Base-by-base conservation (phyloP, 2,113 vertebrate species). In the Ahaetulla prasina region DNA sequence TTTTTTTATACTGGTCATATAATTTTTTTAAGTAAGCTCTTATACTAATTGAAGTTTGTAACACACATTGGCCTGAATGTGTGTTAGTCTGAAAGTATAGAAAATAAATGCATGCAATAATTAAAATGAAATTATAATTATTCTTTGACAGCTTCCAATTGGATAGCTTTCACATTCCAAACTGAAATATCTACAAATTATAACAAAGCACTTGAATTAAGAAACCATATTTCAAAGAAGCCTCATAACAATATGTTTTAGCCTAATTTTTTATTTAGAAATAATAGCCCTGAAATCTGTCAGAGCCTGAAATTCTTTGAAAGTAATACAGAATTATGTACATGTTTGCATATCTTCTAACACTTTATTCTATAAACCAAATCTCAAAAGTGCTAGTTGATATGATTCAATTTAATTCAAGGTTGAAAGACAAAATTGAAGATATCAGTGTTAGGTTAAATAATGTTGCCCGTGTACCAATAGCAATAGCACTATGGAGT, bases 341-440 rank as follows among this genome's bases (percentile, higher is more conserved):
- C 35, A 39, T 11, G 10, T 85, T 93, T 84, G 60, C 43, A 60
- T 8, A n/a, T n/a, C 6, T 90, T 35, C 30, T 49, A 85, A n/a
- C 22, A 7, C 27, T 87, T 87, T 63, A 91, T 91, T 91, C 54
- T 63, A 63, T 23, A n/a, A n/a, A 43, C 84, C 90, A 91, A 91
- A 47, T 50, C 47, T 8, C 52, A 53, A 91, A 91, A 91, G 45
- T 18, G 30, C 39, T 85, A 85, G 23, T 45, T 91, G 52, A 84
- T 86, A 50, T 50, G 20, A 57, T 63, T 30, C 9, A 60, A 68
- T 68, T 68, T 68, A n/a, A 68, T 47, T 43, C 55, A 27, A 47
- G 27, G 25, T 45, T 89, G n/a, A 89, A 89, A 57, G 23, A 2
- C 4, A 89, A 89, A 57, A 27, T 3, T 8, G 60, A 68, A 68